Evolutionary conservation across 2,888 invertebrate genomes (phyloP).

Genomic region (Tiliacea aurago): DNA sequence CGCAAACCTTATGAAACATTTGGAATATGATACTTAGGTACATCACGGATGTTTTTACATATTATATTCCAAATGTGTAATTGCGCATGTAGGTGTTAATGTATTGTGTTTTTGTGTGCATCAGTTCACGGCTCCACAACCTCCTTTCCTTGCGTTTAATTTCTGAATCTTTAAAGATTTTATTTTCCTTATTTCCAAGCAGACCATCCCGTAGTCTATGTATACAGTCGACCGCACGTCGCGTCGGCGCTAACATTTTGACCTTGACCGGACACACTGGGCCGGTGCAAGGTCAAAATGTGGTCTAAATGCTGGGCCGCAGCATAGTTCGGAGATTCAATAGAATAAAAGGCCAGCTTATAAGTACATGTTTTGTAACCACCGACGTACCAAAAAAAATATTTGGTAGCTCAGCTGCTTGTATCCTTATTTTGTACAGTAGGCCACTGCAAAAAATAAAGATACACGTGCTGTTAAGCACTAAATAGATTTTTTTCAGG

Average conservation of each 20-base stretch:
- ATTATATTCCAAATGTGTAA: too few relatives aligned
- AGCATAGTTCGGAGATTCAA: background rate
- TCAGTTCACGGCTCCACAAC: background rate
- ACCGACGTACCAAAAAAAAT: background rate
- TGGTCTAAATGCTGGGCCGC: too few relatives aligned
- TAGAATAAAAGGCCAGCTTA: background rate
- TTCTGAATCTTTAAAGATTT: too few relatives aligned
- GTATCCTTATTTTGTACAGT: background rate
- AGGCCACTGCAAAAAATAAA: background rate
- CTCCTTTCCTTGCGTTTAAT: background rate
- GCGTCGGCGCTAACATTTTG: background rate
- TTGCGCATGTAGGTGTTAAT: too few relatives aligned
- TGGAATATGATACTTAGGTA: too few relatives aligned
- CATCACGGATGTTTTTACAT: too few relatives aligned
- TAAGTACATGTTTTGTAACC: too few relatives aligned
- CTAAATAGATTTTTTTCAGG: conserved; percentile 28
- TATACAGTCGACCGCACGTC: background rate
- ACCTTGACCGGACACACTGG: too few relatives aligned
- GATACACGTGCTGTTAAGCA: conserved; percentile 5
- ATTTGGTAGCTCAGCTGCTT: background rate
- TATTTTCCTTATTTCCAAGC: background rate
- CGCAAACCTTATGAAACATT: too few relatives aligned
- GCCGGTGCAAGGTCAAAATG: too few relatives aligned
- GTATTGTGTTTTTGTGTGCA: too few relatives aligned
- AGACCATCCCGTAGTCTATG: background rate